Conservation (phyloP, 2,888 invertebrate species). For the Chrysina gloriosa region DNA sequence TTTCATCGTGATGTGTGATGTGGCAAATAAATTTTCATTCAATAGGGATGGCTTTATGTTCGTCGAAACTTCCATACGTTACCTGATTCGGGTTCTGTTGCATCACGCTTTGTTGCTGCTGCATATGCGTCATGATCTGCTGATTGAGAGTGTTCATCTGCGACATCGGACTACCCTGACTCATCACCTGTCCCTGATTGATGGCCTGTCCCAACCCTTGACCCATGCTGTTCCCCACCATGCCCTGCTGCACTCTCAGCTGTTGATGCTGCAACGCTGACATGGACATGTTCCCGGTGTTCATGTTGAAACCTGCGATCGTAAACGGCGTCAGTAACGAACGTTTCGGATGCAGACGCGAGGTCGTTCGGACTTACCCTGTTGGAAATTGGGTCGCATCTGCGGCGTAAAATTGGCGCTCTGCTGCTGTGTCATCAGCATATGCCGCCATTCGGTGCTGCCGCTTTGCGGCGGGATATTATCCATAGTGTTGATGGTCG, state of each 20-base stretch:
- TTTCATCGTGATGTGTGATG: no score
- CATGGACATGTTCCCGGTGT: constrained; percentile 58
- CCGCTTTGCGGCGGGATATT: constrained; percentile 67
- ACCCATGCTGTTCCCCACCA: constrained; percentile 34
- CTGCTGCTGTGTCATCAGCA: constrained; percentile 72
- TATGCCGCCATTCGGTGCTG: constrained; percentile 72
- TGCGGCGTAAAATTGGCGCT: constrained; percentile 65
- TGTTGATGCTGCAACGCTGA: constrained; percentile 56
- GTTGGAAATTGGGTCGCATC: constrained; percentile 68
- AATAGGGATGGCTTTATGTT: no score
- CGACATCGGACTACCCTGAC: constrained; percentile 58
- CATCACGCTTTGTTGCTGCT: constrained; percentile 67
- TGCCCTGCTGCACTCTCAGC: constrained; percentile 45
- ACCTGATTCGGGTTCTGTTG: constrained; percentile 66
- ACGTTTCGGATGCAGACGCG: no score
- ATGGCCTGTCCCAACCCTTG: constrained; percentile 50
- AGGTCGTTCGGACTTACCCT: no score
- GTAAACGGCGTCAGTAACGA: background rate
- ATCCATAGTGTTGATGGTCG: constrained; percentile 65
- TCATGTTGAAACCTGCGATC: constrained; percentile 43
- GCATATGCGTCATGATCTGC: constrained; percentile 66
- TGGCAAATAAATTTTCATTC: no score
- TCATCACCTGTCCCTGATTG: constrained; percentile 56
- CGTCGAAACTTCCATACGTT: no score
- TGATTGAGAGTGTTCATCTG: constrained; percentile 66